Evolutionary conservation across 2,797 vertebrate genomes (phyloP).

Genomic region (Paramormyrops hopkinsi): DNA sequence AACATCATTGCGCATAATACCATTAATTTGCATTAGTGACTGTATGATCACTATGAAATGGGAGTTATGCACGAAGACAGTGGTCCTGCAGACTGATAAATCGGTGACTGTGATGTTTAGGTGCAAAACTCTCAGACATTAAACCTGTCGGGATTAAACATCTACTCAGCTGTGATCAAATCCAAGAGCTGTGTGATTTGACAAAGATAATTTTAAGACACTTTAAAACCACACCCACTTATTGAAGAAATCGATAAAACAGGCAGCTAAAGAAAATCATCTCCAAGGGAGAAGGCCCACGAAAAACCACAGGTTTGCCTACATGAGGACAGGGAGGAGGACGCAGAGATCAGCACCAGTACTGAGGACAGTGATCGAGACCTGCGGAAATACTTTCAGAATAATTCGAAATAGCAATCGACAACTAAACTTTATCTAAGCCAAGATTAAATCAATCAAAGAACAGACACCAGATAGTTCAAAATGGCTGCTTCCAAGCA

Average conservation of each 20-base stretch:
- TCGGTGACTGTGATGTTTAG: not conserved
- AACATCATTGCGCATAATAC: not conserved
- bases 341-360: not conserved
- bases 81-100: not conserved
- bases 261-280: not conserved
- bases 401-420: not conserved
- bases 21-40: not conserved
- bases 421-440: not conserved
- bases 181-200: not conserved
- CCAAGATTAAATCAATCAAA: not conserved
- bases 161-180: not conserved
- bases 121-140: not conserved
- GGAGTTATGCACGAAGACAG: not conserved
- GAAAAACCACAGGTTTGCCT: not conserved
- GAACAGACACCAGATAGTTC: not conserved
- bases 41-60: not conserved
- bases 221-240: not conserved
- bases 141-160: not conserved
- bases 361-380: not conserved
- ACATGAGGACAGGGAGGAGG: not conserved
- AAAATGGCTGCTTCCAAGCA: not conserved
- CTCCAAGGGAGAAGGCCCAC: not conserved
- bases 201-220: not conserved
- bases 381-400: not conserved
- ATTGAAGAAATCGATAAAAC: not conserved